A percentile compares a stretch with the other conserved stretches of the same genome.
Evolutionary conservation across 2,888 invertebrate species (phyloP).

Genomic region (Torymus aiolomorphi): DNA sequence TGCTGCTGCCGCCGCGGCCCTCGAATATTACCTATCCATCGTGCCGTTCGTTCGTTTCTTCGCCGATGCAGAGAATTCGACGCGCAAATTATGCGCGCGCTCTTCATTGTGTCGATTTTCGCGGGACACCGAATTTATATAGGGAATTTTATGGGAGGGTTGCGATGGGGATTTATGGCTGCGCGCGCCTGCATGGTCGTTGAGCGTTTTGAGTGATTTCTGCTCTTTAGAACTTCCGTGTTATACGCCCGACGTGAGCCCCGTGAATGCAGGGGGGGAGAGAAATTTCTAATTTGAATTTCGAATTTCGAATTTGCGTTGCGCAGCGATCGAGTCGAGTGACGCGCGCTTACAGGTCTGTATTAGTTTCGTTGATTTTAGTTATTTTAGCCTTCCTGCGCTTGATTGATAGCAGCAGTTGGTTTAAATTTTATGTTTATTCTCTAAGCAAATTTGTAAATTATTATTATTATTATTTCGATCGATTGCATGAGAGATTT

Average conservation of each 20-base stretch:
- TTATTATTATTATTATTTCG: neutral
- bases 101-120: neutral
- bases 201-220: neutral
- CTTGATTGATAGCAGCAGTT: constrained; percentile 5
- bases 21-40: no score
- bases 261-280: no score
- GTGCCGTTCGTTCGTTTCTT: constrained; percentile 1
- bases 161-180: no score
- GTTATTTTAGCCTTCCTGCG: neutral
- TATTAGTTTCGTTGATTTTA: neutral
- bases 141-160: neutral
- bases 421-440: neutral
- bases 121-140: neutral
- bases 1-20: no score
- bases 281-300: neutral
- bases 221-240: constrained; percentile 10
- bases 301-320: neutral
- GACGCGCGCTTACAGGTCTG: no score
- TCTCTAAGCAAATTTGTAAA: neutral
- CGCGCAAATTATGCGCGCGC: constrained; percentile 19
- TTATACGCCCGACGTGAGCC: neutral
- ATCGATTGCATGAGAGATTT: constrained; percentile 18
- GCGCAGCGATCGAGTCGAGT: no score
- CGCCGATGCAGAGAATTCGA: constrained; percentile 1
- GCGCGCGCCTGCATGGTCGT: no score